phyloP scores from a whole-genome alignment of 2,888 invertebrate species.

The Artemia sinica region DNA sequence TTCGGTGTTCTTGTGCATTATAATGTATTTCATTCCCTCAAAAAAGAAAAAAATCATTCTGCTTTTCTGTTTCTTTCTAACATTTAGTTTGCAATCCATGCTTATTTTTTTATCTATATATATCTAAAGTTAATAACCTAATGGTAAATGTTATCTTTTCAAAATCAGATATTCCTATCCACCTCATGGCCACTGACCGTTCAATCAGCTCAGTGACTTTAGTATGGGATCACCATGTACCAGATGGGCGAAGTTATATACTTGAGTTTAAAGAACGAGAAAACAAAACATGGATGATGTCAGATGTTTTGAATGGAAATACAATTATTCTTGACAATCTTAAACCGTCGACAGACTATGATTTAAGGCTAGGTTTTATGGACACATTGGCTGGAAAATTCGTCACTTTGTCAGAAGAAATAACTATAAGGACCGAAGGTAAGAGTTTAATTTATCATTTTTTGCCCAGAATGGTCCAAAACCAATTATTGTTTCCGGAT shows the following conservation, averaged over 20 bases:
- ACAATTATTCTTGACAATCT: neutral
- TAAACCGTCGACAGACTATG: slow-evolving; percentile 4
- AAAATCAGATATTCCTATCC: neutral
- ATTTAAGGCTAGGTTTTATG: neutral
- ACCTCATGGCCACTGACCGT: slow-evolving; percentile 3
- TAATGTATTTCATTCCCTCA: too few species aligned
- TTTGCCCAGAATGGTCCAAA: too few species aligned
- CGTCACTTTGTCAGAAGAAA: slow-evolving; percentile 2
- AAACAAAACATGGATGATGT: neutral
- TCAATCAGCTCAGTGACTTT: neutral
- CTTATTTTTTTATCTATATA: too few species aligned
- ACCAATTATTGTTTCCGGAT: too few species aligned
- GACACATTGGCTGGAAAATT: neutral
- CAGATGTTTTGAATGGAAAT: neutral
- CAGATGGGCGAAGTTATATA: neutral
- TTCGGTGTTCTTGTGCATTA: too few species aligned
- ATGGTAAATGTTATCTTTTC: neutral
- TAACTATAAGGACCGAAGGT: slow-evolving; percentile 2
- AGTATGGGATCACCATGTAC: neutral
- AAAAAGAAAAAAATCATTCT: too few species aligned
- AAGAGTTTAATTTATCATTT: neutral
- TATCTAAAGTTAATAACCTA: too few species aligned
- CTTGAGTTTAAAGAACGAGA: neutral
- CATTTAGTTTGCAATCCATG: too few species aligned
- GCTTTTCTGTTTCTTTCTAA: too few species aligned